Conservation (phyloP, 2,888 invertebrate genomes). For the Cantharis rufa region DNA sequence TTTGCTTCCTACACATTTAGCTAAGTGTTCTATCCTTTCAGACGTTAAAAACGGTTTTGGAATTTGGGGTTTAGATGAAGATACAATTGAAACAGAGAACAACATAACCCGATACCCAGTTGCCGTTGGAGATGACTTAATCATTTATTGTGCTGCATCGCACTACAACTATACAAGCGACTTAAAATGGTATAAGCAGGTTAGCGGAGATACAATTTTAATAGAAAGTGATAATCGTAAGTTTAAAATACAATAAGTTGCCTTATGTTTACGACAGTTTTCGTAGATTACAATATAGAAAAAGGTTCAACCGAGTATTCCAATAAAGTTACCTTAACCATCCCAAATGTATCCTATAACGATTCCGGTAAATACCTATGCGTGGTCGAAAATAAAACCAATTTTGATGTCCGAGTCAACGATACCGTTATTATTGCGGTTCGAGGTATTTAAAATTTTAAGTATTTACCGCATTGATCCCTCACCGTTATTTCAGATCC, state of each 20-base stretch:
- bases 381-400: constrained; percentile 26
- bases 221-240: no score
- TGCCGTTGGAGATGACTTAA: constrained; percentile 61
- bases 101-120: constrained; percentile 40
- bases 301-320: constrained; percentile 47
- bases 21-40: constrained; percentile 36
- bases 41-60: constrained; percentile 58
- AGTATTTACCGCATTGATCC: neutral
- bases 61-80: constrained; percentile 53
- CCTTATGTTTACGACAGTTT: no score
- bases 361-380: constrained; percentile 48
- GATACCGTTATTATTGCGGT: constrained; percentile 23
- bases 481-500: constrained; percentile 53
- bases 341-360: constrained; percentile 44
- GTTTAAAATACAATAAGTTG: no score
- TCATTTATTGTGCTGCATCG: constrained; percentile 63
- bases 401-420: neutral
- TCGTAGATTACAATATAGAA: constrained; percentile 24
- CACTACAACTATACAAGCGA: constrained; percentile 58
- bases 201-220: neutral
- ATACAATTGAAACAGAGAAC: constrained; percentile 43
- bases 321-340: constrained; percentile 46
- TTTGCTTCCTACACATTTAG: neutral
- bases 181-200: constrained; percentile 58
- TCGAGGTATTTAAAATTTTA: constrained; percentile 25